These are phyloP conservation scores for Aythya fuligula DNA, from an alignment of 2,797 vertebrate genomes.

Conservation along the genomic window DNA sequence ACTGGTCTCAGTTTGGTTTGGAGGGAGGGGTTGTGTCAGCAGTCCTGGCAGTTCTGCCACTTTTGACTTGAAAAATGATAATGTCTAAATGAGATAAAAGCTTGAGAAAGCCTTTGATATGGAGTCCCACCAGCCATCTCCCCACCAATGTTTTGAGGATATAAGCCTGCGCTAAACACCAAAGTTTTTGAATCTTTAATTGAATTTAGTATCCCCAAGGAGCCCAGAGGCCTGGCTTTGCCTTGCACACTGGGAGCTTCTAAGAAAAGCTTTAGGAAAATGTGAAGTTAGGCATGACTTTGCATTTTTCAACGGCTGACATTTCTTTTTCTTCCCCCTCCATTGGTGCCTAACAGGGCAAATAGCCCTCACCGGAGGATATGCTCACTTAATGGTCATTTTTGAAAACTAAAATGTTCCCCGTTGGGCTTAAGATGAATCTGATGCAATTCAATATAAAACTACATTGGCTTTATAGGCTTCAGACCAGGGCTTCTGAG, in stretches of 20 bases:
- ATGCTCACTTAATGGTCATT: rapidly evolving
- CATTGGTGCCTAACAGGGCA: not conserved
- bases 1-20: not conserved
- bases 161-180: not conserved
- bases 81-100: slow-evolving; percentile 16
- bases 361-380: not conserved
- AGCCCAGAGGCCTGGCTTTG: not conserved
- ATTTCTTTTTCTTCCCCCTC: not conserved
- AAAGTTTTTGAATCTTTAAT: not conserved
- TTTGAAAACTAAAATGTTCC: not conserved
- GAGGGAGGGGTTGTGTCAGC: not conserved
- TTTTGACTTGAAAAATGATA: slow-evolving; percentile 37
- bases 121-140: not conserved
- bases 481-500: not conserved
- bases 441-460: not conserved
- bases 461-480: not conserved
- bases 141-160: not conserved
- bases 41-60: not conserved
- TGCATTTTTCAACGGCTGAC: not conserved
- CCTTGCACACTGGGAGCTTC: not conserved
- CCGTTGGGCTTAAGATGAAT: not conserved
- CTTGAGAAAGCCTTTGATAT: slow-evolving; percentile 30
- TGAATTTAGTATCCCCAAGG: not conserved
- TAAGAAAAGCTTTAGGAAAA: not conserved
- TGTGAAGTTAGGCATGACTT: not conserved